Evolutionary conservation across 1,140 invertebrate genomes (phyloP).

Genomic region (Meloidogyne chitwoodi): DNA sequence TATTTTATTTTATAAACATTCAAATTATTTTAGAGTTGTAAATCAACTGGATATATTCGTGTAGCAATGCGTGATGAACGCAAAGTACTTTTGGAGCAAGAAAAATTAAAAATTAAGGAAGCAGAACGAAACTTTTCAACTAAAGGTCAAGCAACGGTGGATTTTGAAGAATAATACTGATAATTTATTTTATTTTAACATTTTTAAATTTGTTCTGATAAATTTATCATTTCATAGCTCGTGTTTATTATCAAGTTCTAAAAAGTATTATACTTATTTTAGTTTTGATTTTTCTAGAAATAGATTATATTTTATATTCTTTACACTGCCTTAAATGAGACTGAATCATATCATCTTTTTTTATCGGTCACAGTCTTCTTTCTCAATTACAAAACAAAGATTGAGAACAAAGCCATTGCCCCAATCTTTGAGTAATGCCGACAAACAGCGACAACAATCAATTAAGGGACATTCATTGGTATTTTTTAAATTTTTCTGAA

Average conservation of each 20-base stretch:
- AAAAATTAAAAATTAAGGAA: constrained; percentile 40
- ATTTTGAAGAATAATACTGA: background rate
- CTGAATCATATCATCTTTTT: background rate
- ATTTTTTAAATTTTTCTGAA: no score
- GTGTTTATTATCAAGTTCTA: background rate
- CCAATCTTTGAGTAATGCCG: background rate
- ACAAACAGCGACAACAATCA: background rate
- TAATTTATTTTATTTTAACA: background rate
- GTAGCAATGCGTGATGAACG: constrained; percentile 52
- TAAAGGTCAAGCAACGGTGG: background rate
- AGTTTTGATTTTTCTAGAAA: constrained; percentile 4
- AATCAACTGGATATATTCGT: constrained; percentile 37
- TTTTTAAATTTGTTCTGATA: background rate
- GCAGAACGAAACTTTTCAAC: constrained; percentile 43
- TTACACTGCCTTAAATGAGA: background rate
- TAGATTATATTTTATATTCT: background rate
- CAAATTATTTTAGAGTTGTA: constrained; percentile 36
- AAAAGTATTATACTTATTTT: background rate
- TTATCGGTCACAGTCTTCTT: background rate
- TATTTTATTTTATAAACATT: background rate
- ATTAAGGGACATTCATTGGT: no score
- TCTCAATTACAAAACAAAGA: background rate
- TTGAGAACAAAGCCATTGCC: background rate
- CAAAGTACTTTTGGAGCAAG: constrained; percentile 38
- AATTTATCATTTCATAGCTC: background rate